These are phyloP conservation scores for Poliocrania exsul DNA, from an alignment of 2,797 vertebrate species.

Conservation along the genomic window DNA sequence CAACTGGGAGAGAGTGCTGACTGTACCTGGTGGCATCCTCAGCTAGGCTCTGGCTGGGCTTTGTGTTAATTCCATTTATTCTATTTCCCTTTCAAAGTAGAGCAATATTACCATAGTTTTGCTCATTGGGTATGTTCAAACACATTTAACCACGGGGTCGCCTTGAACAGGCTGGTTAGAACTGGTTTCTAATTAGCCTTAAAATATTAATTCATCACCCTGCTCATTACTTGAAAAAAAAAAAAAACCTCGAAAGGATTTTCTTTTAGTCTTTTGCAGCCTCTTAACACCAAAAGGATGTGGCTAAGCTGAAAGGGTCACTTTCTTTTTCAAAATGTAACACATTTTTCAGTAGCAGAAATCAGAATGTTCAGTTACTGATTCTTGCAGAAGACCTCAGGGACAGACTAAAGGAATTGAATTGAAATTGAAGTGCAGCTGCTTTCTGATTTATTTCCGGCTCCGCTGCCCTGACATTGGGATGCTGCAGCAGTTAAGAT, in stretches of 20 bases:
- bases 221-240: neutral
- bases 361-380: neutral
- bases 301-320: neutral
- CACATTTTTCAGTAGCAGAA: neutral
- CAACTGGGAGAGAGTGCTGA: neutral
- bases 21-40: neutral
- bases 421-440: neutral
- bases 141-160: rapidly evolving
- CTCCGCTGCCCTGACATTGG: rapidly evolving
- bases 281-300: neutral
- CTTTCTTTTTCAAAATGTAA: neutral
- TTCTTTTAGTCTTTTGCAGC: neutral
- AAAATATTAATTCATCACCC: neutral
- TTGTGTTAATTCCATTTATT: neutral
- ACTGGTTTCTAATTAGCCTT: neutral
- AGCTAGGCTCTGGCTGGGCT: neutral
- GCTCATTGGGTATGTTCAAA: neutral
- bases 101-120: neutral
- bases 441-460: neutral
- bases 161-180: neutral
- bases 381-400: neutral
- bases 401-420: neutral
- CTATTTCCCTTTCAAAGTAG: neutral
- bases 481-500: neutral
- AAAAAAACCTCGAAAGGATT: neutral